Conservation (phyloP, 2,113 vertebrate genomes). For the Oceanodroma tethys region DNA sequence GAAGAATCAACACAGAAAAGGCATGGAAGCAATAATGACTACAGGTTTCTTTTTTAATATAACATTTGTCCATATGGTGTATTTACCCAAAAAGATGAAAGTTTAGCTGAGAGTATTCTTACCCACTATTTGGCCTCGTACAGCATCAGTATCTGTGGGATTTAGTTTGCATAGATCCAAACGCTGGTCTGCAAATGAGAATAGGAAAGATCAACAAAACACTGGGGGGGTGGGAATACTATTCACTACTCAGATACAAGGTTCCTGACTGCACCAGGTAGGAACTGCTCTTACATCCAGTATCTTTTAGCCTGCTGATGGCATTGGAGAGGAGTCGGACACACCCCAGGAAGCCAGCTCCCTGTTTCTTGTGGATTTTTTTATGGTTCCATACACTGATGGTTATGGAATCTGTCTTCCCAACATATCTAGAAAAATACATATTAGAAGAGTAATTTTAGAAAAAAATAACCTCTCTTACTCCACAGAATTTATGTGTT, state of each 20-base stretch:
- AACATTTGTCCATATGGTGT: not conserved
- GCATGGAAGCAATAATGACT: not conserved
- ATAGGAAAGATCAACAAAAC: slow-evolving; percentile 50
- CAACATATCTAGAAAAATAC: slow-evolving; percentile 84
- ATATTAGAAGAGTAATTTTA: not conserved
- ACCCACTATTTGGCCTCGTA: slow-evolving; percentile 98
- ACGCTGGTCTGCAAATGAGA: slow-evolving; percentile 89
- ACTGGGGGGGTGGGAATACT: not conserved
- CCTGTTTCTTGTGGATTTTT: slow-evolving; percentile 98
- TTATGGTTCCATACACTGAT: slow-evolving; percentile 99
- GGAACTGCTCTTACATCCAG: slow-evolving; percentile 85
- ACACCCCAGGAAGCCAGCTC: slow-evolving; percentile 95
- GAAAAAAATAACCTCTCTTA: not conserved
- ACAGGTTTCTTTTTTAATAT: not conserved
- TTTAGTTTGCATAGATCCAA: slow-evolving; percentile 99
- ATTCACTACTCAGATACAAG: not conserved
- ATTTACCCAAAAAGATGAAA: not conserved
- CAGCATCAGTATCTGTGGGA: slow-evolving; percentile 93
- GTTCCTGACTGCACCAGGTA: not conserved
- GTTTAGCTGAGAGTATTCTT: slow-evolving; percentile 65
- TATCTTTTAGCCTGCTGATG: slow-evolving; percentile 97
- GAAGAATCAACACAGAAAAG: not conserved
- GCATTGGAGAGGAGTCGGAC: slow-evolving; percentile 94
- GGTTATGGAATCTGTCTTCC: slow-evolving; percentile 96
- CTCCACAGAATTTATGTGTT: not conserved